phyloP scores from a whole-genome alignment of 2,888 invertebrate genomes.

The Carabus problematicus region DNA sequence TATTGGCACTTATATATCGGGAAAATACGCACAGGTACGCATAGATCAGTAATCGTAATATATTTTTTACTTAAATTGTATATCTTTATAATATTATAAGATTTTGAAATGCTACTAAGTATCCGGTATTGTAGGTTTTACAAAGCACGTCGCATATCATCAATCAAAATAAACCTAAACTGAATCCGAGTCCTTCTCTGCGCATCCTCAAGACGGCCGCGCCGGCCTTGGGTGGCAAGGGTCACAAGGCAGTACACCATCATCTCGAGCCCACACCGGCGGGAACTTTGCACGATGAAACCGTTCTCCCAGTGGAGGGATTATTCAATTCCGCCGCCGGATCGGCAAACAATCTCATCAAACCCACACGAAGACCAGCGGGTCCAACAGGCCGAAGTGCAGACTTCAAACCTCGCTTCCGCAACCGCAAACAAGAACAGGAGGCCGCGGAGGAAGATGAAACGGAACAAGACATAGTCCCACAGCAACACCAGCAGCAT shows the following conservation, averaged over 20 bases:
- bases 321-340: slow-evolving; percentile 61
- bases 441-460: slow-evolving; percentile 52
- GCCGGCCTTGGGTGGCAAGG: slow-evolving; percentile 63
- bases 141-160: slow-evolving; percentile 80
- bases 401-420: slow-evolving; percentile 60
- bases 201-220: slow-evolving; percentile 81
- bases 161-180: slow-evolving; percentile 64
- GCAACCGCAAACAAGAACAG: slow-evolving; percentile 64
- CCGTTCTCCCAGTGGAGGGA: slow-evolving; percentile 63
- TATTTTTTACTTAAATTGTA: not conserved
- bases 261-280: slow-evolving; percentile 72
- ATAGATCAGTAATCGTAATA: not conserved
- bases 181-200: slow-evolving; percentile 70
- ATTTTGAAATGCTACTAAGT: not conserved
- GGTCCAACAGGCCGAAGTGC: slow-evolving; percentile 53
- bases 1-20: slow-evolving; percentile 86
- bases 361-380: slow-evolving; percentile 63
- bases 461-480: slow-evolving; percentile 49
- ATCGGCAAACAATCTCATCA: slow-evolving; percentile 58
- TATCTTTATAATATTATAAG: not conserved
- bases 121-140: slow-evolving; percentile 58
- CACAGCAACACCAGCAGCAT: slow-evolving; percentile 46
- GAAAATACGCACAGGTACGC: slow-evolving; percentile 81
- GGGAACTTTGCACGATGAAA: slow-evolving; percentile 66
- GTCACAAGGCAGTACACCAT: slow-evolving; percentile 58